These are phyloP conservation scores for Oxytorus armatus DNA, from an alignment of 2,888 invertebrate genomes.

Conservation along the genomic window DNA sequence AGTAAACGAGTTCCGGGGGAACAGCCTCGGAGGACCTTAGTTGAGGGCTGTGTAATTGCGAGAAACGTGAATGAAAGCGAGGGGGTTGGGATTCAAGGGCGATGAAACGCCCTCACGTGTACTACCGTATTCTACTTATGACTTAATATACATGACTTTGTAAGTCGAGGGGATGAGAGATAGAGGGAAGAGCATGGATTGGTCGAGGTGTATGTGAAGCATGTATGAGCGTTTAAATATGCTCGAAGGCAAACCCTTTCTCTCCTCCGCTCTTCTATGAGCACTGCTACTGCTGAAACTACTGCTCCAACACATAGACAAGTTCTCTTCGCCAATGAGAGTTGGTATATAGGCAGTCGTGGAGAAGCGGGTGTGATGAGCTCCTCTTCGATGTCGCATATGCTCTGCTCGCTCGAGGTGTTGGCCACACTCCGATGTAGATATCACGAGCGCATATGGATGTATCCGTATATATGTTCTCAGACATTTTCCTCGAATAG, in stretches of 20 bases:
- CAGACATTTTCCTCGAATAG: slow-evolving; percentile 21
- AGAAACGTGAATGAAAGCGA: slow-evolving; percentile 39
- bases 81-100: slow-evolving; percentile 20
- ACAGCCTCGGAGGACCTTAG: slow-evolving; percentile 51
- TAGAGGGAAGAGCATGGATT: slow-evolving; percentile 22
- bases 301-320: slow-evolving; percentile 34
- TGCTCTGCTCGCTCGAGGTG: slow-evolving; percentile 48
- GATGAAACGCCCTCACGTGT: slow-evolving; percentile 51
- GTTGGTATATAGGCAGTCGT: slow-evolving; percentile 26
- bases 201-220: slow-evolving; percentile 39
- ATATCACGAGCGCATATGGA: slow-evolving; percentile 14
- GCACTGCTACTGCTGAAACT: slow-evolving; percentile 27
- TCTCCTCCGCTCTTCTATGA: slow-evolving; percentile 6
- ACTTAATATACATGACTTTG: slow-evolving; percentile 47
- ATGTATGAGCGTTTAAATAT: slow-evolving; percentile 52
- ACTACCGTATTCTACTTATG: slow-evolving; percentile 22
- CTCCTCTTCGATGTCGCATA: slow-evolving; percentile 50
- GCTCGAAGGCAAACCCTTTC: slow-evolving; percentile 44
- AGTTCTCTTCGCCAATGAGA: slow-evolving; percentile 49
- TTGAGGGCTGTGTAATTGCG: slow-evolving; percentile 63
- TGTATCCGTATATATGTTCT: not conserved
- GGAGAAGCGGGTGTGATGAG: slow-evolving; percentile 60
- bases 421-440: slow-evolving; percentile 45
- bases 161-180: slow-evolving; percentile 24
- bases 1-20: slow-evolving; percentile 52